Evolutionary conservation across 2,797 vertebrate species (phyloP), one percentile per base, ranked within the genome.

Genomic region (Poeciliopsis infans): DNA sequence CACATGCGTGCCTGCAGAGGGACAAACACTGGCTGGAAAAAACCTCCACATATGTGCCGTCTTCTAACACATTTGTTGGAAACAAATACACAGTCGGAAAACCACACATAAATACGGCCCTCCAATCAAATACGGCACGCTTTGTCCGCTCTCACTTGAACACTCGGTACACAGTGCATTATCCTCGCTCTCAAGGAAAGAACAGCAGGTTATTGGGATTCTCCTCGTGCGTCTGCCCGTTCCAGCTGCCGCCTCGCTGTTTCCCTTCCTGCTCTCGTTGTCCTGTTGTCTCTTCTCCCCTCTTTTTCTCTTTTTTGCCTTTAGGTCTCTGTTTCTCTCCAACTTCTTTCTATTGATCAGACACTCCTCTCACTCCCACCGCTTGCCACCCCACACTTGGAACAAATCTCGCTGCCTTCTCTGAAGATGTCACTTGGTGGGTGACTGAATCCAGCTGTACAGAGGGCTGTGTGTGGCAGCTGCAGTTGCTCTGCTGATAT

Each of bases 201-300:
- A 91, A 89, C 88, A 86, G 79, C 76, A 89, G 83, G 84, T 87
- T 82, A 91, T 94, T 92, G 80, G 86, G 88, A 93, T 94, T 93
- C 91, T 88, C 76, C 85, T 93, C 92, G 87, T 91, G 88, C 76
- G 43, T 86, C 83, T 28, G 77, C 84, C 84, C 79, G 2, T 85
- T 87, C 90, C 87, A 87, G 85, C 90, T 90, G 87, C 78, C 55
- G 69, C 79, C 74, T 87, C 85, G 77, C 79, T 87, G 80, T 80
- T 86, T 87, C 83, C 88, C 77, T 79, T 85, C 75, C 16, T 36
- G 74, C 80, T 83, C 70, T 83, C 39, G 72, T 70, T 77, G 77
- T 82, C 81, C 76, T 75, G 41, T 73, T 87, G 75, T 79, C 71
- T 80, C 76, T 55, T 76, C 83, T 51, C 6, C 49, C 71, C 39